Conservation (phyloP, 2,113 vertebrate species). For the Corythoichthys haematopterus region DNA sequence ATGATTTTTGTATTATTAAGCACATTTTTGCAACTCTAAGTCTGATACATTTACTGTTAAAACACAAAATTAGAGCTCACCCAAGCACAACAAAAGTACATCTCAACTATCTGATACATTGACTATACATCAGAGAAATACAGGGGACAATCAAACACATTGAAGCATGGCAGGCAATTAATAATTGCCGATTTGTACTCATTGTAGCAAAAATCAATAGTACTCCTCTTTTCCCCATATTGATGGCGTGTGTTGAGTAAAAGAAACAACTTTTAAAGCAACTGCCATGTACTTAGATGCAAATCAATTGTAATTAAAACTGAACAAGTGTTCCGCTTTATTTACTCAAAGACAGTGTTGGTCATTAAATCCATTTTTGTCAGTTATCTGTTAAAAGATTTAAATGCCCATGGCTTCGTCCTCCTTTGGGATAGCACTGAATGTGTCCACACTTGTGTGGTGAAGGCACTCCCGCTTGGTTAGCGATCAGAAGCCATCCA, state of each 20-base stretch:
- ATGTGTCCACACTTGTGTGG: constrained; percentile 59
- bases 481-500: constrained; percentile 75
- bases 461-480: constrained; percentile 69
- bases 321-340: constrained; percentile 81
- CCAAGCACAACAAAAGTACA: constrained; percentile 35
- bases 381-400: constrained; percentile 81
- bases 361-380: constrained; percentile 83
- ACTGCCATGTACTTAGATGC: constrained; percentile 76
- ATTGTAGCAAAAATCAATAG: constrained; percentile 61
- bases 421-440: constrained; percentile 76
- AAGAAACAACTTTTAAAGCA: constrained; percentile 67
- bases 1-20: background rate
- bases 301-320: constrained; percentile 93
- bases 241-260: constrained; percentile 49
- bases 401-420: constrained; percentile 64
- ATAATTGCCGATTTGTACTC: constrained; percentile 51
- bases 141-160: constrained; percentile 37
- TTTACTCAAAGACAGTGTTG: constrained; percentile 73
- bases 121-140: constrained; percentile 30
- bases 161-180: constrained; percentile 51
- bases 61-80: constrained; percentile 45
- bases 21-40: background rate
- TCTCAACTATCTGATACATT: constrained; percentile 45
- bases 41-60: background rate
- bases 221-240: constrained; percentile 41